These are phyloP conservation scores for Cotesia vestalis DNA, from an alignment of 1,140 invertebrate genomes.

Conservation along the genomic window DNA sequence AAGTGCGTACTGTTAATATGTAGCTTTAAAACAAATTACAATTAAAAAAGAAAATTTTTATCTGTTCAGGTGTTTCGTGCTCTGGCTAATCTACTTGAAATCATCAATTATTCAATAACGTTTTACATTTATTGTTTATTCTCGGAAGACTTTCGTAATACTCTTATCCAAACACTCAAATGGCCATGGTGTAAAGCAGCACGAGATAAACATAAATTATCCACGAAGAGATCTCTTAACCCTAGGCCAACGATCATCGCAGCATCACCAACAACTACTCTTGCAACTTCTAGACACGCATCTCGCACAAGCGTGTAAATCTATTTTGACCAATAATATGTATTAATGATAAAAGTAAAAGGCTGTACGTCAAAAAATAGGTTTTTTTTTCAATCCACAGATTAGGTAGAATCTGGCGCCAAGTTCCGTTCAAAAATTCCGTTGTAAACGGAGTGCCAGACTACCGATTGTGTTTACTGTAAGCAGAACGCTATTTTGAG, in stretches of 20 bases:
- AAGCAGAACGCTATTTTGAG: too few species aligned
- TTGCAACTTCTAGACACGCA: conserved; percentile 50
- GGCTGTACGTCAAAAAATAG: too few species aligned
- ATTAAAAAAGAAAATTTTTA: conserved; percentile 2
- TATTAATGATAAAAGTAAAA: too few species aligned
- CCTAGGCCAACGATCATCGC: conserved; percentile 52
- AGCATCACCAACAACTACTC: conserved; percentile 50
- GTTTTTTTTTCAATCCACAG: too few species aligned
- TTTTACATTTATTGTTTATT: conserved; percentile 84
- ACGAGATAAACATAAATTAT: conserved; percentile 39
- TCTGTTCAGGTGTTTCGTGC: conserved; percentile 76
- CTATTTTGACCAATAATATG: too few species aligned
- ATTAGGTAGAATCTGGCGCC: too few species aligned
- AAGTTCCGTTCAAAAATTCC: too few species aligned
- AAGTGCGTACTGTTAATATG: too few species aligned
- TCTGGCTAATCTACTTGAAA: conserved; percentile 76
- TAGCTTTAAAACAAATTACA: neutral
- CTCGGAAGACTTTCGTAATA: conserved; percentile 78
- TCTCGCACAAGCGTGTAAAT: conserved; percentile 50
- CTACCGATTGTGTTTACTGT: too few species aligned
- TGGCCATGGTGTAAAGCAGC: conserved; percentile 65
- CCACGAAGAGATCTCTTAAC: conserved; percentile 50
- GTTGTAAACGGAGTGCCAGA: too few species aligned
- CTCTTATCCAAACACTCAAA: conserved; percentile 73
- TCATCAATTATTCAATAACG: conserved; percentile 80